Evolutionary conservation across 1,140 invertebrate genomes (phyloP).

Genomic region (Whitmania pigra): DNA sequence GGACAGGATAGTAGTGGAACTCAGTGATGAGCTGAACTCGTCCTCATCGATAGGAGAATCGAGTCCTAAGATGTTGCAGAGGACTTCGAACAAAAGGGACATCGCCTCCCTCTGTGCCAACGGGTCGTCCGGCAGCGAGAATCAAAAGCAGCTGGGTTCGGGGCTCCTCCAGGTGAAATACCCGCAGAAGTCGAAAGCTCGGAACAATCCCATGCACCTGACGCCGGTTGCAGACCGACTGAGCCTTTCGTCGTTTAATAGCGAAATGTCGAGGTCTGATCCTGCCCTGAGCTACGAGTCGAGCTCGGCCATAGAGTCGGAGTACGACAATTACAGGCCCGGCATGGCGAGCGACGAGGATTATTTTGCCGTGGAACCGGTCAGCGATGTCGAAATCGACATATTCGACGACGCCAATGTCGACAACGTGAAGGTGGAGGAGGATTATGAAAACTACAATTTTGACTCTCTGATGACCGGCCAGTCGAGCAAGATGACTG

Average conservation of each 20-base stretch:
- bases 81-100: neutral
- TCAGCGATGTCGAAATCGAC: constrained; percentile 40
- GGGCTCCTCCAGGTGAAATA: neutral
- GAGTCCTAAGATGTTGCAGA: neutral
- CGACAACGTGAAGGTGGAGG: constrained; percentile 48
- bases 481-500: too few relatives aligned
- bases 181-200: neutral
- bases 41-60: neutral
- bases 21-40: neutral
- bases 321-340: constrained; percentile 55
- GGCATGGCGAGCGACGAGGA: constrained; percentile 41
- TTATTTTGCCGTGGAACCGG: constrained; percentile 39
- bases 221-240: constrained; percentile 29
- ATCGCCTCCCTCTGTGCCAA: neutral
- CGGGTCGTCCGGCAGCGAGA: neutral
- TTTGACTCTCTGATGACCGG: neutral
- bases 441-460: constrained; percentile 24
- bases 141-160: neutral
- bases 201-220: neutral
- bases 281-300: constrained; percentile 35
- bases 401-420: constrained; percentile 57
- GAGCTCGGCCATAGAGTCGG: constrained; percentile 59
- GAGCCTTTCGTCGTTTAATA: constrained; percentile 38
- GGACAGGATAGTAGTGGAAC: neutral
- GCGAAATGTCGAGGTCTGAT: constrained; percentile 39